Evolutionary conservation across 2,888 invertebrate species (phyloP).

Genomic region (Palloptera scutellata): DNA sequence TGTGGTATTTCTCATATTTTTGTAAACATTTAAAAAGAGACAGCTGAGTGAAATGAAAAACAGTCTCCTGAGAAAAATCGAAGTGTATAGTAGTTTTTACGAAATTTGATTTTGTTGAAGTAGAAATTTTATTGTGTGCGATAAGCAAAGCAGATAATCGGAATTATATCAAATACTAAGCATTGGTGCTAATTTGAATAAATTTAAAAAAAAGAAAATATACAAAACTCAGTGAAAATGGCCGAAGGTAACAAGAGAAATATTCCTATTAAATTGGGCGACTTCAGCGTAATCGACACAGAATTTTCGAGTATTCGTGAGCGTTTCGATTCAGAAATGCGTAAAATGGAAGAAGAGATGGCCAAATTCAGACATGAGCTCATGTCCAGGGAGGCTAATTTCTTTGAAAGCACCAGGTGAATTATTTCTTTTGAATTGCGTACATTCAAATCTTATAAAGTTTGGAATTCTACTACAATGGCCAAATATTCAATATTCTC

Average conservation of each 20-base stretch:
- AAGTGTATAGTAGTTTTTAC: conserved; percentile 15
- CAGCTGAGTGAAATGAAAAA: conserved; percentile 33
- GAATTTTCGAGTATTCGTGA: conserved; percentile 96
- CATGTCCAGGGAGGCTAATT: conserved; percentile 91
- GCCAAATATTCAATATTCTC: no score
- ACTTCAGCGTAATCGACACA: conserved; percentile 94
- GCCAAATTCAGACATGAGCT: conserved; percentile 90
- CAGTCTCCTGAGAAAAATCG: conserved; percentile 40
- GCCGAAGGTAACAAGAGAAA: conserved; percentile 86
- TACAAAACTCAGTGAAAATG: conserved; percentile 67
- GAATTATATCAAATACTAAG: conserved; percentile 15
- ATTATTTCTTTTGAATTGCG: conserved; percentile 13
- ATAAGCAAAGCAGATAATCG: conserved; percentile 13
- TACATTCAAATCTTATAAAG: no score
- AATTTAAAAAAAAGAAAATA: conserved; percentile 30
- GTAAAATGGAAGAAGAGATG: conserved; percentile 99
- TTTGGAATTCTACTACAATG: no score
- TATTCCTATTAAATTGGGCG: conserved; percentile 92
- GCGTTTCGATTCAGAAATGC: conserved; percentile 95
- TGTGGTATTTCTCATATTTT: background rate
- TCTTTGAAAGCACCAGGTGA: conserved; percentile 91
- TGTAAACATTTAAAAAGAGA: conserved; percentile 36
- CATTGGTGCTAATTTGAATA: conserved; percentile 30
- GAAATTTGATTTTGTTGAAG: conserved; percentile 11
- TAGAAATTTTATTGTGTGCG: background rate